phyloP scores from a whole-genome alignment of 2,888 invertebrate species.

The Laspeyria flexula region DNA sequence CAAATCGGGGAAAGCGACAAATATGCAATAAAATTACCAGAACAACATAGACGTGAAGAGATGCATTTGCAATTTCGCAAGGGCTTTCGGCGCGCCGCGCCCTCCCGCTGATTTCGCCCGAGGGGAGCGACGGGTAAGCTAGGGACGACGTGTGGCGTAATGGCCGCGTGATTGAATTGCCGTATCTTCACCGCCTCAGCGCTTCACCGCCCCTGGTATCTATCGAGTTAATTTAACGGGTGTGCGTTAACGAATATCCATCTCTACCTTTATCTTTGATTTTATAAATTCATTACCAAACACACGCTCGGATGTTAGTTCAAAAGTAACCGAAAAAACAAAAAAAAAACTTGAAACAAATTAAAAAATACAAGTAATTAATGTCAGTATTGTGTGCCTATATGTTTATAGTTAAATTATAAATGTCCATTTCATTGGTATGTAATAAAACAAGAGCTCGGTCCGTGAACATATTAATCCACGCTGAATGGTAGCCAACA shows the following conservation, averaged over 20 bases:
- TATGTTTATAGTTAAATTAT: too few species aligned
- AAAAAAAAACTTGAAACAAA: too few species aligned
- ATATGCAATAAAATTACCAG: conserved; percentile 73
- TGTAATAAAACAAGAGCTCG: conserved; percentile 36
- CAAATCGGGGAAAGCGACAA: conserved; percentile 29
- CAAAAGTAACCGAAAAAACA: too few species aligned
- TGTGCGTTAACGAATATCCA: conserved; percentile 42
- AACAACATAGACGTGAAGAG: conserved; percentile 53
- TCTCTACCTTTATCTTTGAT: not conserved
- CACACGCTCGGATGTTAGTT: too few species aligned
- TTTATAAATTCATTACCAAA: not conserved
- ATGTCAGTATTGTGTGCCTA: too few species aligned
- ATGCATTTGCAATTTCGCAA: conserved; percentile 66
- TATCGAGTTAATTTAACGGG: conserved; percentile 68
- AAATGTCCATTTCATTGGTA: not conserved
- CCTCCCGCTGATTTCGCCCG: conserved; percentile 40
- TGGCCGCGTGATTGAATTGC: conserved; percentile 75
- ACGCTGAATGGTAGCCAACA: conserved; percentile 35
- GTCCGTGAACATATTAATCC: conserved; percentile 33
- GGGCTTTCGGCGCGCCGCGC: too few species aligned
- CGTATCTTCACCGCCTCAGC: conserved; percentile 69
- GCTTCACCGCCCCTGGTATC: conserved; percentile 65
- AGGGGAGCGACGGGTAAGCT: conserved; percentile 41
- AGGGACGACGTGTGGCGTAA: conserved; percentile 64
- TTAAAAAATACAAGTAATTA: too few species aligned